phyloP scores from a whole-genome alignment of 2,113 vertebrate genomes.

The Ageneiosus marmoratus region DNA sequence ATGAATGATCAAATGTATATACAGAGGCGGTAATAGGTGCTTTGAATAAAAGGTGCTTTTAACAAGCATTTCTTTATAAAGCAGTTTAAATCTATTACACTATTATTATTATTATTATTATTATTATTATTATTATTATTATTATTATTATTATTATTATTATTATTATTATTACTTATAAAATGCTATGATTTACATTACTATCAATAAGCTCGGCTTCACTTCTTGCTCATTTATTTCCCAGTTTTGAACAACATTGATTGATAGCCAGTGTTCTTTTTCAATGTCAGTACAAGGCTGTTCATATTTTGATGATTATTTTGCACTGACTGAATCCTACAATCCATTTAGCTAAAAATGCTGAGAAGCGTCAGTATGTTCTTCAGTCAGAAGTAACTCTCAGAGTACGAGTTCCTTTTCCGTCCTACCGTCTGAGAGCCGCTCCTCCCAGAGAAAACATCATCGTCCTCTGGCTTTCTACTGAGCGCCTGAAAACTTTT shows the following conservation, averaged over 20 bases:
- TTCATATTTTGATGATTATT: background rate
- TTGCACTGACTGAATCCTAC: background rate
- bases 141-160: background rate
- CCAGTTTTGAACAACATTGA: no score
- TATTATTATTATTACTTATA: background rate
- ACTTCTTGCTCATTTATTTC: background rate
- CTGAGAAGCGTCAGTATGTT: background rate
- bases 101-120: background rate
- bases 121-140: background rate
- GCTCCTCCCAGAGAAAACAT: constrained; percentile 15
- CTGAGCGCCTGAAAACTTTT: constrained; percentile 76
- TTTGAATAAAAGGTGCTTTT: background rate
- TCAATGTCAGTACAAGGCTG: background rate
- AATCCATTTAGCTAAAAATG: background rate
- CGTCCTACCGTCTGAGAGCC: constrained; percentile 49
- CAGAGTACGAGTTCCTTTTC: constrained; percentile 67
- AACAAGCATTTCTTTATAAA: background rate
- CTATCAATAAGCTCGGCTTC: background rate
- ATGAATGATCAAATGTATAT: background rate
- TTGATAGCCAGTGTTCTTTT: background rate
- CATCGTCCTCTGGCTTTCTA: constrained; percentile 41
- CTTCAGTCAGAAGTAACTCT: constrained; percentile 77
- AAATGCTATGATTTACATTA: background rate
- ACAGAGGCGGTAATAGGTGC: background rate
- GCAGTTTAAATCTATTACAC: background rate